These are phyloP conservation scores for Microplitis mediator DNA, from an alignment of 1,140 invertebrate genomes.

Conservation along the genomic window DNA sequence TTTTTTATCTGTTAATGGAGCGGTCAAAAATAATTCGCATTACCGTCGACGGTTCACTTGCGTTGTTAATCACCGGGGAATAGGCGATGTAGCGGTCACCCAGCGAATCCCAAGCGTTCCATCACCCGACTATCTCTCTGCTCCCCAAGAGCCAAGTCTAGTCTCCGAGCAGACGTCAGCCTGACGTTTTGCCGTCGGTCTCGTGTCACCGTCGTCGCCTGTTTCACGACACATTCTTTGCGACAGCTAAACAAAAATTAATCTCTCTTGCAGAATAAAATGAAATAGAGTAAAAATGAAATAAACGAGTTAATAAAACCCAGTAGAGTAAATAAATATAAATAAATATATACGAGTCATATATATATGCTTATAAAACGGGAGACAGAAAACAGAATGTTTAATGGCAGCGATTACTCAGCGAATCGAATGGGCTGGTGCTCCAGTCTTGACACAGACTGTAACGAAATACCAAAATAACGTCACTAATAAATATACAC, in stretches of 20 bases:
- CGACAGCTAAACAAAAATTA: not conserved
- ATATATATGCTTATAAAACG: not conserved
- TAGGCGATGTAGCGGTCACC: conserved; percentile 52
- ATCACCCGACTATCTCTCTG: conserved; percentile 38
- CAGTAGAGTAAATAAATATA: not conserved
- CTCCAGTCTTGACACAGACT: conserved; percentile 46
- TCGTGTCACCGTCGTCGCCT: conserved; percentile 1
- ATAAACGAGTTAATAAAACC: not conserved
- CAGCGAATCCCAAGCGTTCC: conserved; percentile 47
- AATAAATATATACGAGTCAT: too few species aligned
- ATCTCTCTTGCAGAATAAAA: not conserved
- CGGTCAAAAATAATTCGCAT: too few species aligned
- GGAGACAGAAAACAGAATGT: conserved; percentile 52
- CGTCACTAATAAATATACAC: conserved; percentile 60
- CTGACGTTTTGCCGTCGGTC: not conserved
- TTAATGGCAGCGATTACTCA: conserved; percentile 61
- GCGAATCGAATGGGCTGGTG: conserved; percentile 55
- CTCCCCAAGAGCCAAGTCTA: not conserved
- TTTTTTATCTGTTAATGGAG: too few species aligned
- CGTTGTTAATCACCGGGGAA: conserved; percentile 47
- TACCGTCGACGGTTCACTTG: too few species aligned
- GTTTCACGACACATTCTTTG: not conserved
- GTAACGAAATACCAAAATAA: conserved; percentile 62
- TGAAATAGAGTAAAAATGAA: not conserved
- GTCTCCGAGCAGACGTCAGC: not conserved